phyloP scores from a whole-genome alignment of 2,797 vertebrate species.

The Pangasius djambal region DNA sequence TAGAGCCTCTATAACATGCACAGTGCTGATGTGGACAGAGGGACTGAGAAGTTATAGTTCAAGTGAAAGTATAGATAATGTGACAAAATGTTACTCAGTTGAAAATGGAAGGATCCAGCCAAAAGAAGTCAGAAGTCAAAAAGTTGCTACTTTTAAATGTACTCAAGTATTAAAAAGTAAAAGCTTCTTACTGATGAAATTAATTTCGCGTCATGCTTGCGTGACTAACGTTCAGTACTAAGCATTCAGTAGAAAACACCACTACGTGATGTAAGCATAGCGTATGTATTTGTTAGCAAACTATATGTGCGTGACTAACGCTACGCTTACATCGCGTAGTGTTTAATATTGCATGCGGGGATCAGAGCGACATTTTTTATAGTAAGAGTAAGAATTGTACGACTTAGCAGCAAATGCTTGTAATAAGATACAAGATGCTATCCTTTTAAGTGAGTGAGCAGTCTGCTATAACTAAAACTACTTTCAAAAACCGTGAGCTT shows the following conservation, averaged over 20 bases:
- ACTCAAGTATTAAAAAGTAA: too few relatives aligned
- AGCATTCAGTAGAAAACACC: too few relatives aligned
- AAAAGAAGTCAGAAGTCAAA: neutral
- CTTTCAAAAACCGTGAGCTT: neutral
- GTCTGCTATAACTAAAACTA: neutral
- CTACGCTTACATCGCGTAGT: neutral
- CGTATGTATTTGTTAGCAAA: too few relatives aligned
- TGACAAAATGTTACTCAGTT: neutral
- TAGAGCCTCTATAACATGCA: neutral
- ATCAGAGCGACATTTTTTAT: too few relatives aligned
- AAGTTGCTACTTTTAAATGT: neutral
- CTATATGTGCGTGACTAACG: neutral
- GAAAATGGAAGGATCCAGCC: neutral
- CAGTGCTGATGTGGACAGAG: neutral
- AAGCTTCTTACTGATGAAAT: too few relatives aligned
- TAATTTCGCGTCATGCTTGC: neutral
- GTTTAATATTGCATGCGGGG: too few relatives aligned
- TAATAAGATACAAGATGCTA: too few relatives aligned
- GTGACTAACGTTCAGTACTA: neutral
- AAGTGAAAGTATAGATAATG: neutral
- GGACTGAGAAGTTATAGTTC: neutral
- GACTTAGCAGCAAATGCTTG: too few relatives aligned
- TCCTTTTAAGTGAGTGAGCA: too few relatives aligned
- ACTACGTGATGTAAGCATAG: too few relatives aligned
- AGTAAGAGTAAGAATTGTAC: too few relatives aligned